Evolutionary conservation across 2,888 invertebrate genomes (phyloP), one percentile per base, ranked within the genome.

Genomic region (Drosophila flavopinicola): DNA sequence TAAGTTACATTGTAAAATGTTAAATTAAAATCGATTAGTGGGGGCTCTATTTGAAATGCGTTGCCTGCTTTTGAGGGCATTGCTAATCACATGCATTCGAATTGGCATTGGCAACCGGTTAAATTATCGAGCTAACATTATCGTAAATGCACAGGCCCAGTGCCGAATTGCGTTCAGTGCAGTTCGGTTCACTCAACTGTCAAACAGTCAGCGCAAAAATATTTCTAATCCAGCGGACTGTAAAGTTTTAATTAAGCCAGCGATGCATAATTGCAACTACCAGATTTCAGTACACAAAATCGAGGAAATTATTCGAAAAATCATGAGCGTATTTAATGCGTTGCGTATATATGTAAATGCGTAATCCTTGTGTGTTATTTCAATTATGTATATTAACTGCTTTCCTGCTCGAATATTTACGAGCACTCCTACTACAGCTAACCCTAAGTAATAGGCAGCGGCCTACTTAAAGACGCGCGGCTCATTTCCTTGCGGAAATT

Each of bases 401-500:
- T 42, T 24, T 37, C 37, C 27, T 13, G 53, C 48, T 27, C n/a
- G 11, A 17, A 35, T 47, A 25, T 42, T 27, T 29, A 27, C 25
- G n/a, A 17, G 7, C 17, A 13, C 3, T 13, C 33, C 7, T 1
- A 0, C 10, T 5, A 4, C 20, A 9, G 1, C 20, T 6, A 25
- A n/a, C 33, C 25, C 15, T 17, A 11, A 35, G 7, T 23, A 20
- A 20, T 49, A 29, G 27, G 13, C 6, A n/a, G n/a, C 23, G 20
- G 20, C 3, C 27, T 3, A 1, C 41, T 27, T 42, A 1, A 17
- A 42, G 42, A 1, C n/a, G 42, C 41, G 4, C 2, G 9, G 0
- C 7, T 6, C 39, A 32, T 29, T 73, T 64, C 54, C 58, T 65
- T 39, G 2, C 58, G 75, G 73, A 76, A 76, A 76, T 76, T 78